phyloP scores from a whole-genome alignment of 1,140 invertebrate species.

The Zaprionus nigranus region DNA sequence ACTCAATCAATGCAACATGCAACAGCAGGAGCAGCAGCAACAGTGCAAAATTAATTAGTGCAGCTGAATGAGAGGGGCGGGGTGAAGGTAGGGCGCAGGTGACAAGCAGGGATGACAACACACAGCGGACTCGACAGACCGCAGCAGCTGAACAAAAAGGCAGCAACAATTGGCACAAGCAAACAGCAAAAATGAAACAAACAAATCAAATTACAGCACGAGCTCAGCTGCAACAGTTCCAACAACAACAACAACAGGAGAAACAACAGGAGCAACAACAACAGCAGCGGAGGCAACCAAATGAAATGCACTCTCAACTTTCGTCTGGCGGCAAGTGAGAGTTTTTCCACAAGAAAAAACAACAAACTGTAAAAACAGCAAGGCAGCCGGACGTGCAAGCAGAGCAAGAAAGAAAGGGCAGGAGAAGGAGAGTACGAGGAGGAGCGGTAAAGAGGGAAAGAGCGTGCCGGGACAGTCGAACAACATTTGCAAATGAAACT shows the following conservation, averaged over 20 bases:
- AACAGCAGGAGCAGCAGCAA: slow-evolving; percentile 8
- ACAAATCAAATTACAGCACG: slow-evolving; percentile 50
- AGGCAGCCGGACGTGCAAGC: slow-evolving; percentile 3
- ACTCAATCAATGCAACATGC: slow-evolving; percentile 37
- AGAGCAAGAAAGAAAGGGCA: not conserved
- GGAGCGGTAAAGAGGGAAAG: not conserved
- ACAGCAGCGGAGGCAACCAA: slow-evolving; percentile 4
- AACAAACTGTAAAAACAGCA: slow-evolving; percentile 20
- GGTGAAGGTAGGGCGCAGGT: not conserved
- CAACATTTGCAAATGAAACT: slow-evolving; percentile 53
- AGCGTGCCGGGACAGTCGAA: slow-evolving; percentile 5
- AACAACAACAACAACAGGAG: slow-evolving; percentile 14
- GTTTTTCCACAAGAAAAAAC: slow-evolving; percentile 33
- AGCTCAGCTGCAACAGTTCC: slow-evolving; percentile 15
- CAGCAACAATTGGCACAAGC: slow-evolving; percentile 11
- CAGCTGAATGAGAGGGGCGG: not conserved
- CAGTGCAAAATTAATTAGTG: slow-evolving; percentile 47
- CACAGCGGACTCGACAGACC: not conserved
- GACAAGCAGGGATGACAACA: slow-evolving; percentile 1
- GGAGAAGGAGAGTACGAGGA: not conserved
- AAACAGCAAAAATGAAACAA: slow-evolving; percentile 29
- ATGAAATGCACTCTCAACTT: slow-evolving; percentile 39
- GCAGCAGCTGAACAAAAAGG: slow-evolving; percentile 8
- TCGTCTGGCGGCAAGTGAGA: slow-evolving; percentile 24
- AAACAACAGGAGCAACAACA: not conserved